These are phyloP conservation scores for Chironomus riparius DNA, from an alignment of 2,888 invertebrate species.

Conservation along the genomic window DNA sequence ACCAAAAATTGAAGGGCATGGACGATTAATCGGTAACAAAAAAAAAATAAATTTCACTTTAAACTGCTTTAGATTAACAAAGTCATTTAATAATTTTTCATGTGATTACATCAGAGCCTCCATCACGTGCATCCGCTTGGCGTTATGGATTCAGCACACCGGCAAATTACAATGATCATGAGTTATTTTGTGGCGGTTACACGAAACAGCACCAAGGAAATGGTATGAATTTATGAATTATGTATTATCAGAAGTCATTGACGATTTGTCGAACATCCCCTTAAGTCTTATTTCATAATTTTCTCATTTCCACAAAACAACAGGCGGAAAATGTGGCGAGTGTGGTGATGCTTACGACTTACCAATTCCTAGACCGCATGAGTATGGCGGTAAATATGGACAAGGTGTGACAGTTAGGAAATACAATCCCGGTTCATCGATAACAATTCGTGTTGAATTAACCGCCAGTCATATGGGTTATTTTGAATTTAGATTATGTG, in stretches of 20 bases:
- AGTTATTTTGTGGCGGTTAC: constrained; percentile 79
- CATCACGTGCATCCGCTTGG: constrained; percentile 81
- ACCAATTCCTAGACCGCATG: constrained; percentile 62
- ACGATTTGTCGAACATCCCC: not conserved
- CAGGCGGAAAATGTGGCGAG: constrained; percentile 69
- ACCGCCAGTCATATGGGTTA: constrained; percentile 81
- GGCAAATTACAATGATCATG: constrained; percentile 83
- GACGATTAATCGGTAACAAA: constrained; percentile 36
- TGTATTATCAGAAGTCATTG: not conserved
- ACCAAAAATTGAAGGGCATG: constrained; percentile 35
- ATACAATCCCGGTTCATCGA: constrained; percentile 56
- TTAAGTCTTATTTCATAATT: not conserved
- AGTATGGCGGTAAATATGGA: constrained; percentile 74
- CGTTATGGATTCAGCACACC: constrained; percentile 76
- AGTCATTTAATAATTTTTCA: constrained; percentile 53
- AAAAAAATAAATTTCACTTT: too few species aligned
- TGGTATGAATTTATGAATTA: constrained; percentile 32
- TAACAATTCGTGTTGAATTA: constrained; percentile 70
- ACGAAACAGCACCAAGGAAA: constrained; percentile 74
- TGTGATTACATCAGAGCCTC: constrained; percentile 48
- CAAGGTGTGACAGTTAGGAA: constrained; percentile 72
- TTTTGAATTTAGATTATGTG: constrained; percentile 77
- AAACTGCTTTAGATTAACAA: constrained; percentile 35
- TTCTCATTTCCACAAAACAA: not conserved
- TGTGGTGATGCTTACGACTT: constrained; percentile 80